These are phyloP conservation scores for Colletes collaris DNA, from an alignment of 2,888 invertebrate species.

Conservation along the genomic window DNA sequence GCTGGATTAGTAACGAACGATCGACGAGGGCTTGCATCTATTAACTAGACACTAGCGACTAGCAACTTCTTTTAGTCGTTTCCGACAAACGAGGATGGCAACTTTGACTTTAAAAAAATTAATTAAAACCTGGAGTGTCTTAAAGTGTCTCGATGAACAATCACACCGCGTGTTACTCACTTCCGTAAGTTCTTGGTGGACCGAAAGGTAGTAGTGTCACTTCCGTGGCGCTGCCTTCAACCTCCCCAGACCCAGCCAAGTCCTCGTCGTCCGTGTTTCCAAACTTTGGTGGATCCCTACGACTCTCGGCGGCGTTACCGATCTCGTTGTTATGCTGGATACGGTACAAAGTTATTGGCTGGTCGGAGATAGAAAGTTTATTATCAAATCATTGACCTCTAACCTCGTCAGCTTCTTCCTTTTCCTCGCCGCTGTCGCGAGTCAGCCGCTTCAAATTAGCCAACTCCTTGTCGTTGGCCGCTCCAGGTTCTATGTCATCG, in stretches of 20 bases:
- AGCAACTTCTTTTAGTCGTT: not conserved
- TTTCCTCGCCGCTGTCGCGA: slow-evolving; percentile 67
- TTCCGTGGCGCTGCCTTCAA: slow-evolving; percentile 73
- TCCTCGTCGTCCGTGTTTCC: slow-evolving; percentile 75
- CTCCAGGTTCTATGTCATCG: slow-evolving; percentile 1
- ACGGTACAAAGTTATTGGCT: not conserved
- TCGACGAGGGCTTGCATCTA: not conserved
- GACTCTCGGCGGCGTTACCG: slow-evolving; percentile 61
- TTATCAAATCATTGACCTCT: not conserved
- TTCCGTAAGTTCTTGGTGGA: slow-evolving; percentile 32
- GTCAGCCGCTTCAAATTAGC: slow-evolving; percentile 43
- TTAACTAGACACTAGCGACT: not conserved
- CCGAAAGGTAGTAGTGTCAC: not conserved
- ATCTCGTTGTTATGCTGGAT: slow-evolving; percentile 63
- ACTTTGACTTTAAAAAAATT: not conserved
- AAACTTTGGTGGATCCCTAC: slow-evolving; percentile 42
- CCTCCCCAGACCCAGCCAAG: slow-evolving; percentile 78
- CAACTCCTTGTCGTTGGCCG: slow-evolving; percentile 10
- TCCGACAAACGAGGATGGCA: too few species aligned
- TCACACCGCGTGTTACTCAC: slow-evolving; percentile 47
- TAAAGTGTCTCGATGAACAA: not conserved
- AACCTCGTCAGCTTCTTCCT: slow-evolving; percentile 50
- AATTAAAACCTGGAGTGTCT: too few species aligned
- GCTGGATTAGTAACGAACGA: too few species aligned
- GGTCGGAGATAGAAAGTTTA: not conserved